Conservation (phyloP, 1,140 invertebrate species). For the Gryllus bimaculatus region DNA sequence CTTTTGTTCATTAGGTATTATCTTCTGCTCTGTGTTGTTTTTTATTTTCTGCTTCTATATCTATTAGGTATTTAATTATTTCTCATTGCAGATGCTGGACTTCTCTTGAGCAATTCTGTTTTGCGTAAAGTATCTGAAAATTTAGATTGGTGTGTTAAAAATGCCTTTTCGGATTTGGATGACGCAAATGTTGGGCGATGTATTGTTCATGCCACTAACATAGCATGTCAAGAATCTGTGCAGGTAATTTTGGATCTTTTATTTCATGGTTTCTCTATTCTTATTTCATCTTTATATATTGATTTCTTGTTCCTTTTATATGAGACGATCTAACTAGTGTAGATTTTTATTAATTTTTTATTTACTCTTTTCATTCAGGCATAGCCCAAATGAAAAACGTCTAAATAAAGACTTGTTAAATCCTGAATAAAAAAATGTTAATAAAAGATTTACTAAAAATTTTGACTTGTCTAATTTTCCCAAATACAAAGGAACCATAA, state of each 20-base stretch:
- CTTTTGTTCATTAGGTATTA: slow-evolving; percentile 54
- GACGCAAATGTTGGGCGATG: slow-evolving; percentile 77
- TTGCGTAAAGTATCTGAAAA: slow-evolving; percentile 58
- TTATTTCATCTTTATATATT: neutral
- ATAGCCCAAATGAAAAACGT: neutral
- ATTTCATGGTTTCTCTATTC: neutral
- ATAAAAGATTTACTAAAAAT: too few species aligned
- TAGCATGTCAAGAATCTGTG: slow-evolving; percentile 45
- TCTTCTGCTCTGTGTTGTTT: neutral
- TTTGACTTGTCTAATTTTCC: neutral
- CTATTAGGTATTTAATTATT: neutral
- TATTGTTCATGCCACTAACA: slow-evolving; percentile 55
- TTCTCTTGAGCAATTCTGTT: slow-evolving; percentile 66
- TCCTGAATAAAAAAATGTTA: too few species aligned
- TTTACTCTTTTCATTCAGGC: too few species aligned
- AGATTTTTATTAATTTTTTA: neutral
- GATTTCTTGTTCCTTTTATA: neutral
- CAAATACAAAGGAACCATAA: neutral
- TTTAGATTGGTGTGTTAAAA: slow-evolving; percentile 77
- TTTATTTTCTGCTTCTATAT: neutral
- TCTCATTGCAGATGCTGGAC: slow-evolving; percentile 49
- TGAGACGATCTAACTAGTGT: neutral
- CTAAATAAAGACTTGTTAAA: neutral
- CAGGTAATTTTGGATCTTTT: slow-evolving; percentile 34
- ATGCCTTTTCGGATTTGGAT: slow-evolving; percentile 64